phyloP scores from a whole-genome alignment of 2,888 invertebrate species.

The Macropis europaea region DNA sequence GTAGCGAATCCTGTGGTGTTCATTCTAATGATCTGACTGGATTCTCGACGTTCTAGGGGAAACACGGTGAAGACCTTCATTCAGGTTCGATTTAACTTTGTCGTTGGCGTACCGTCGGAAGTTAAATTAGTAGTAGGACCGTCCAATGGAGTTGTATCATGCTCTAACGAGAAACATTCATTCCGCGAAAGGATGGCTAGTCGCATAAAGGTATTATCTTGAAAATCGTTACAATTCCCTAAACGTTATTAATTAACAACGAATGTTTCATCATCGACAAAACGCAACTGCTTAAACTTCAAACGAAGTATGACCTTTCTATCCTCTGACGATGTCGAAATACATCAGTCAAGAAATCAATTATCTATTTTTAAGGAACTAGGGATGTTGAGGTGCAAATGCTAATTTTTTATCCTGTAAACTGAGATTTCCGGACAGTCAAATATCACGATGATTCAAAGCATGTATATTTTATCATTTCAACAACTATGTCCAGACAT shows the following conservation, averaged over 20 bases:
- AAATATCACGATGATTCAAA: too few species aligned
- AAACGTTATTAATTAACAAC: background rate
- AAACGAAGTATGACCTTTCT: too few species aligned
- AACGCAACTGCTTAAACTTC: too few species aligned
- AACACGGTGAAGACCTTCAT: slow-evolving; percentile 57
- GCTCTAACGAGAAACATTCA: slow-evolving; percentile 58
- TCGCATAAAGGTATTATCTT: slow-evolving; percentile 20
- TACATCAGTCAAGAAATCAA: too few species aligned
- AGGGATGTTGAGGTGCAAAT: too few species aligned
- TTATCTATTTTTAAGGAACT: too few species aligned
- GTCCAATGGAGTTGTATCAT: slow-evolving; percentile 53
- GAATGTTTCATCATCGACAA: background rate
- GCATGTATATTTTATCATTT: too few species aligned
- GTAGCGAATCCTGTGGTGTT: slow-evolving; percentile 20
- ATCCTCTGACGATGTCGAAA: too few species aligned
- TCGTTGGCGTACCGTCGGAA: slow-evolving; percentile 53
- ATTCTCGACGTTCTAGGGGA: slow-evolving; percentile 38
- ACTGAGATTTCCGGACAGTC: too few species aligned
- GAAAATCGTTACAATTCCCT: background rate
- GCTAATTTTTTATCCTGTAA: too few species aligned
- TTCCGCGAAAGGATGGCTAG: slow-evolving; percentile 14
- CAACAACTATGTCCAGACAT: too few species aligned
- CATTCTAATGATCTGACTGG: slow-evolving; percentile 37
- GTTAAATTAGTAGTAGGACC: slow-evolving; percentile 62
- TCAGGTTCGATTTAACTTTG: slow-evolving; percentile 63